Conservation (phyloP, 2,888 invertebrate genomes). For the Diarsia brunnea region DNA sequence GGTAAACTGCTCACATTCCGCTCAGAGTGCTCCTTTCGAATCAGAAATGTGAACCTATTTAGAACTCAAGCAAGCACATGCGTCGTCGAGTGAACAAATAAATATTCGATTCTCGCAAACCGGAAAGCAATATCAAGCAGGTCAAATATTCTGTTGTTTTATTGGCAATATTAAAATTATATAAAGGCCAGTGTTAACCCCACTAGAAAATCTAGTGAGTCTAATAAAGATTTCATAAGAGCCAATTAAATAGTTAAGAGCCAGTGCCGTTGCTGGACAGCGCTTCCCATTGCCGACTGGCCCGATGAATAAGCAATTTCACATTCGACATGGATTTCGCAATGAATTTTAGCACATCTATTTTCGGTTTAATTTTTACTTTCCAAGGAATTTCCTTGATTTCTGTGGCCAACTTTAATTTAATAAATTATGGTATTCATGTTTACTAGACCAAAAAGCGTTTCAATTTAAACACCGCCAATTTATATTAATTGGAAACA, state of each 20-base stretch:
- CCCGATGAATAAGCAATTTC: slow-evolving; percentile 73
- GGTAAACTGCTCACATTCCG: slow-evolving; percentile 85
- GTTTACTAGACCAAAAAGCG: slow-evolving; percentile 11
- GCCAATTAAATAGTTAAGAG: slow-evolving; percentile 73
- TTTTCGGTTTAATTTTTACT: slow-evolving; percentile 38
- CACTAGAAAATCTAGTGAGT: slow-evolving; percentile 58
- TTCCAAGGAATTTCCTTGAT: slow-evolving; percentile 29
- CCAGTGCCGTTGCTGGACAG: slow-evolving; percentile 60
- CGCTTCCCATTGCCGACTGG: slow-evolving; percentile 65
- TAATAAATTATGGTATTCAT: not conserved
- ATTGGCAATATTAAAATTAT: slow-evolving; percentile 24
- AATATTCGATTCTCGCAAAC: slow-evolving; percentile 61
- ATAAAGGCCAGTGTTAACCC: slow-evolving; percentile 1
- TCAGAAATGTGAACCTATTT: slow-evolving; percentile 81
- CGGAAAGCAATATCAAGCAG: slow-evolving; percentile 50
- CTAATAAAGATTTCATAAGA: slow-evolving; percentile 75
- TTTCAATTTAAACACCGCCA: slow-evolving; percentile 15
- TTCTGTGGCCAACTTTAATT: slow-evolving; percentile 25
- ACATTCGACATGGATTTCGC: slow-evolving; percentile 54
- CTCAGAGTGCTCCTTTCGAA: slow-evolving; percentile 79
- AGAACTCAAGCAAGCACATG: slow-evolving; percentile 72
- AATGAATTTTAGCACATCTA: slow-evolving; percentile 45
- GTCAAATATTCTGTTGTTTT: slow-evolving; percentile 39
- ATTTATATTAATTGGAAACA: slow-evolving; percentile 42
- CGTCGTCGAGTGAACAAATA: slow-evolving; percentile 58